Evolutionary conservation across 2,797 vertebrate genomes (phyloP), one percentile per base, ranked within the genome.

Genomic region (Emys orbicularis): DNA sequence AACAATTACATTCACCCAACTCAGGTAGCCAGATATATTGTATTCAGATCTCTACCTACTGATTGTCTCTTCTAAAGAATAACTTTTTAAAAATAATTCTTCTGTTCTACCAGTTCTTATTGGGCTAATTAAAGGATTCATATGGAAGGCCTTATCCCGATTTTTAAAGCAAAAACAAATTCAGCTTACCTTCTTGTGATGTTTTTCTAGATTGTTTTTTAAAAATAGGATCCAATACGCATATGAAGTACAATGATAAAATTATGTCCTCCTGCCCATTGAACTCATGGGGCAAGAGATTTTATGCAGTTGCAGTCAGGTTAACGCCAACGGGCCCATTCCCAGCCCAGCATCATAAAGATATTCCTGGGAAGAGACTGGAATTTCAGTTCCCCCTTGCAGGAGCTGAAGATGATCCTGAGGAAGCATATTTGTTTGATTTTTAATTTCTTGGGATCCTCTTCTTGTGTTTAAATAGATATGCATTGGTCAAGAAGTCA

Each of bases 391-490:
- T 29, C 76, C 52, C 19, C 25, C 81, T 83, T 12, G 41, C 47
- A 79, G 72, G 72, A 79, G 77, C 68, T 77, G 81, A 83, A 50
- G 53, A 77, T 76, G 57, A 83, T 61, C 68, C 68, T 52, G 54
- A 89, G 68, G 54, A 89, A 79, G 37, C 53, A 44, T 83, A 74
- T 57, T 16, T 27, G 37, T 53, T 83, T 89, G 56, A 77, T 83
- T 93, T 95, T 90, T 89, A 87, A 77, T 31, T 86, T 90, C 23
- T 90, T 88, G 37, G 47, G 83, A 5, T 90, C 80, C 84, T 82
- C 92, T 4, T 89, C 83, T 57, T 37, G 6, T 84, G 34, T 87
- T 85, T 90, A 83, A 94, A 95, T 1, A 54, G 37, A 18, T 84
- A 83, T 0, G 0, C 7, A 65, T 74, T 87, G 25, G 37, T 68